Evolutionary conservation across 2,797 vertebrate species (phyloP), one percentile per base, ranked within the genome.

Genomic region (Acanthurus lineatus): DNA sequence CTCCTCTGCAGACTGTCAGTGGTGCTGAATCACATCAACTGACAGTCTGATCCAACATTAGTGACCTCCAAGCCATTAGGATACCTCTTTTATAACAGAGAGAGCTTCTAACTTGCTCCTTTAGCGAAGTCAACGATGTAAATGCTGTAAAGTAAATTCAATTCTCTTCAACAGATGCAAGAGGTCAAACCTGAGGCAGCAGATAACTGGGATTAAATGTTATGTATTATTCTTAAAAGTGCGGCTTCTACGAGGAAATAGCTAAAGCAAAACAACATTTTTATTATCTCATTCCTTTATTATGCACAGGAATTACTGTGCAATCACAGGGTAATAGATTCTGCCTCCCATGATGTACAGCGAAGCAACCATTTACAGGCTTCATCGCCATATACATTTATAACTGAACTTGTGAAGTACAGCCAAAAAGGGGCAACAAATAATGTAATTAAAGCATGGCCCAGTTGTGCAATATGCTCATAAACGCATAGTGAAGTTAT

Each of bases 11-110:
- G 69, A 17, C 19, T 60, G 61, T 42, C 48, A 65, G 16, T 44
- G 77, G 25, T 68, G 69, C 45, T 32, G 67, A 52, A 79, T 57
- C 58, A 44, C 44, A 81, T 58, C 70, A 22, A 20, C 40, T 76
- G 65, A 77, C 76, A 69, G 72, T 42, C 40, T 12, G 40, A 12
- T 12, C 25, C 19, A 22, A 52, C 49, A 32, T 47, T 6, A 7
- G 9, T 57, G 19, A 1, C 20, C 32, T 9, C 62, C 44, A 1
- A 8, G 2, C 3, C 40, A 14, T 42, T 2, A 20, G 38, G 12
- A 8, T 25, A 10, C 67, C 60, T 59, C 2, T 5, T 35, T 22
- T 25, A 54, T 32, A 65, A 58, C 44, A 76, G 20, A 63, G 16
- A 59, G 52, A 59, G 54, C 73, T 79, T 72, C 66, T 40, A 1